Evolutionary conservation across 2,113 vertebrate genomes (phyloP).

Genomic region (Perca flavescens): DNA sequence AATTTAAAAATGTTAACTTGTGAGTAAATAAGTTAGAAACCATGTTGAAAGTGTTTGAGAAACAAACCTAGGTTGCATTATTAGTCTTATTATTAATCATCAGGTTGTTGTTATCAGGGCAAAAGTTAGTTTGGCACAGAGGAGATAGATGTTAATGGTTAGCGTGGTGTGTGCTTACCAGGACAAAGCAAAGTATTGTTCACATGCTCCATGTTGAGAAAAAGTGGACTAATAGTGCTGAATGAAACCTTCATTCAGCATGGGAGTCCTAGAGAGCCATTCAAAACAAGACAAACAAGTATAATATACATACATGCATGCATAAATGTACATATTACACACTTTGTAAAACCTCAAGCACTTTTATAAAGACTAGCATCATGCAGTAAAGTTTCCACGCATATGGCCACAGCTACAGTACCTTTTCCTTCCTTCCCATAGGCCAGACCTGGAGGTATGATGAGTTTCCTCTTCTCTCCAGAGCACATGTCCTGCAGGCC

Average conservation of each 20-base stretch:
- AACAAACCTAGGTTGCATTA: not conserved
- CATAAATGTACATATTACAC: not conserved
- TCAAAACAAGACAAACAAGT: slow-evolving; percentile 45
- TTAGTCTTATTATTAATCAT: not conserved
- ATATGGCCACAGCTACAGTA: slow-evolving; percentile 62
- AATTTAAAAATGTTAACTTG: not conserved
- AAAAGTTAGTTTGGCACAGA: not conserved
- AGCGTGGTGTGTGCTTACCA: slow-evolving; percentile 59
- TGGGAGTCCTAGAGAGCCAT: slow-evolving; percentile 47
- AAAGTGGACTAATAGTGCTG: slow-evolving; percentile 33
- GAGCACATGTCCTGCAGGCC: slow-evolving; percentile 93
- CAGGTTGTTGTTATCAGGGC: not conserved
- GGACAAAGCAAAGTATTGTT: slow-evolving; percentile 48
- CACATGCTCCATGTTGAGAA: slow-evolving; percentile 66
- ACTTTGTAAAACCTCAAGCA: not conserved
- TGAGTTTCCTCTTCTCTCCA: slow-evolving; percentile 92
- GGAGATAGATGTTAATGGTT: slow-evolving; percentile 19
- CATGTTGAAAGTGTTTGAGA: slow-evolving; percentile 9
- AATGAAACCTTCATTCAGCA: slow-evolving; percentile 52
- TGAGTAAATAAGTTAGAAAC: not conserved
- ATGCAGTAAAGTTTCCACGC: slow-evolving; percentile 15
- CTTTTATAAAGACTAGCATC: not conserved
- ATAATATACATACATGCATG: slow-evolving; percentile 33
- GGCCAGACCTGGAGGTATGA: slow-evolving; percentile 89
- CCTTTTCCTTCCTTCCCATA: slow-evolving; percentile 96